These are phyloP conservation scores for Dryomyza anilis DNA, from an alignment of 2,888 invertebrate species.

Conservation along the genomic window DNA sequence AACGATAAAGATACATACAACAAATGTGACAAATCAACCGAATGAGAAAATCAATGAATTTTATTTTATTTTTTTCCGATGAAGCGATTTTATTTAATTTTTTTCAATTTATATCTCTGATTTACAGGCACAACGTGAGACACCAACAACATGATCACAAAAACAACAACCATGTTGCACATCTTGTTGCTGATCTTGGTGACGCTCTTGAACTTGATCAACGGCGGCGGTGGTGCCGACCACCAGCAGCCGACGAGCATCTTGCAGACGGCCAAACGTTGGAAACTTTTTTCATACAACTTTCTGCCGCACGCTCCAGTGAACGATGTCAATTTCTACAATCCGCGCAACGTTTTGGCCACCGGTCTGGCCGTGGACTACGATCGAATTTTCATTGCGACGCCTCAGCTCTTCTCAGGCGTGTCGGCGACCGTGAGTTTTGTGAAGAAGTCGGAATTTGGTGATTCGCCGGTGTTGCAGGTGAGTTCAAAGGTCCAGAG, in stretches of 20 bases:
- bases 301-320: slow-evolving; percentile 68
- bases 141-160: neutral
- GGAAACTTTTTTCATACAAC: slow-evolving; percentile 72
- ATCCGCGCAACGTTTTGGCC: slow-evolving; percentile 74
- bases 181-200: slow-evolving; percentile 29
- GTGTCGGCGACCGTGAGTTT: slow-evolving; percentile 77
- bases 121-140: neutral
- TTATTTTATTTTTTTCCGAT: too few species aligned
- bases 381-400: slow-evolving; percentile 76
- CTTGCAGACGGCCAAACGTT: slow-evolving; percentile 71
- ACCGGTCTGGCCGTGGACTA: slow-evolving; percentile 77
- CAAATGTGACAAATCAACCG: too few species aligned
- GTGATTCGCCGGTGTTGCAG: slow-evolving; percentile 73
- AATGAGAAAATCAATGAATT: too few species aligned
- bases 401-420: slow-evolving; percentile 75
- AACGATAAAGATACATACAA: too few species aligned
- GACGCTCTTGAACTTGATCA: slow-evolving; percentile 34
- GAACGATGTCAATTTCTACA: slow-evolving; percentile 62
- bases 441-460: slow-evolving; percentile 70
- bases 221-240: neutral
- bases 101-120: neutral
- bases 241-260: slow-evolving; percentile 7
- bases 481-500: slow-evolving; percentile 52
- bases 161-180: neutral
- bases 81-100: neutral